Percentiles rank a stretch among this genome's conserved stretches.
Evolutionary conservation across 37 sponge, comb jelly and placozoan species (phyloP).

Genomic region (Cliona cf. orientalis): DNA sequence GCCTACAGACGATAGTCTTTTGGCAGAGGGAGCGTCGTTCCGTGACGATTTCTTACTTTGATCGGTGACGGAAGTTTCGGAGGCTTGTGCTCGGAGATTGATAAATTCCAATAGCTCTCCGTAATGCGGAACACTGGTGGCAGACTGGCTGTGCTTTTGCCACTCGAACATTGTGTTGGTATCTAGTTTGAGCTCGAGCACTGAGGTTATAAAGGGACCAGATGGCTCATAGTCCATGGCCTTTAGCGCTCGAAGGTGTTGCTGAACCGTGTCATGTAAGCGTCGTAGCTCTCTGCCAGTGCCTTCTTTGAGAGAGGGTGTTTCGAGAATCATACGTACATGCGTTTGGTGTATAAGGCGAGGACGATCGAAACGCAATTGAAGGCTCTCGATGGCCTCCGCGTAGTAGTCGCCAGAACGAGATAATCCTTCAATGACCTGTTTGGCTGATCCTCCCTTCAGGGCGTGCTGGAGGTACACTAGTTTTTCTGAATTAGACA

Average conservation of each 20-base stretch:
- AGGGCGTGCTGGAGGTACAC: conserved; percentile 24
- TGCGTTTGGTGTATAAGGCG: conserved; percentile 24
- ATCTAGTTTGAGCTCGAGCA: conserved; percentile 19
- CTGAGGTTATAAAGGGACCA: conserved; percentile 24
- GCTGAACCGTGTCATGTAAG: conserved; percentile 17
- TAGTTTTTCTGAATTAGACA: conserved; percentile 20
- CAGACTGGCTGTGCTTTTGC: conserved; percentile 22
- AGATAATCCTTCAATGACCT: conserved; percentile 15
- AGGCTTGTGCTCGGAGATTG: conserved; percentile 22
- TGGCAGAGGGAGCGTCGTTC: too few species aligned
- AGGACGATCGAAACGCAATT: conserved; percentile 17
- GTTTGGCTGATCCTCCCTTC: too few species aligned
- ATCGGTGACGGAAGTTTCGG: conserved; percentile 4
- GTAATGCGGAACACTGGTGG: conserved; percentile 18
- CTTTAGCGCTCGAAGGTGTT: conserved; percentile 19
- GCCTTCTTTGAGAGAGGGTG: conserved; percentile 8
- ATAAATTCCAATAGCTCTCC: conserved; percentile 6
- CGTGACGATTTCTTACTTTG: not conserved
- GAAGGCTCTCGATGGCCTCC: not conserved
- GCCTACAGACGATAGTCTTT: too few species aligned
- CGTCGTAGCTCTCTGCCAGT: conserved; percentile 24
- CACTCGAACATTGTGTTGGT: conserved; percentile 21
- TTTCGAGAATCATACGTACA: conserved; percentile 1
- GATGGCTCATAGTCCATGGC: conserved; percentile 22
- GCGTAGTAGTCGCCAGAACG: too few species aligned